These are phyloP conservation scores for Ophion ventricosus DNA, from an alignment of 2,888 invertebrate genomes.

Conservation along the genomic window DNA sequence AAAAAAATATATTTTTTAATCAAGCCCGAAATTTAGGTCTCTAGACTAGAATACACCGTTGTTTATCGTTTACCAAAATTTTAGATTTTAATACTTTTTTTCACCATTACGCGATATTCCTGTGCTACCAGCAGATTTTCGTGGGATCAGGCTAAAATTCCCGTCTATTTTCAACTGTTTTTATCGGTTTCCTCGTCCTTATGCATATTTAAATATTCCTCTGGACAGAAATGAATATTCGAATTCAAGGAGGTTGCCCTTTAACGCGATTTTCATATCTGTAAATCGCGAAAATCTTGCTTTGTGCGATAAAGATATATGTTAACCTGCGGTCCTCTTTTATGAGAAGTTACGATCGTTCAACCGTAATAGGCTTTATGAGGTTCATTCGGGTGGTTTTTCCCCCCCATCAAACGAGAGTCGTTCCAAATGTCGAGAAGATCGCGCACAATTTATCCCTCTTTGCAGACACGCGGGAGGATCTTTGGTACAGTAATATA, in stretches of 20 bases:
- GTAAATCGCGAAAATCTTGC: not conserved
- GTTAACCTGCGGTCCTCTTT: not conserved
- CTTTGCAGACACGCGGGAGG: conserved; percentile 25
- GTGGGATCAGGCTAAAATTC: not conserved
- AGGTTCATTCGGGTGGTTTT: not conserved
- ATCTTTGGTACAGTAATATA: conserved; percentile 38
- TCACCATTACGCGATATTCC: not conserved
- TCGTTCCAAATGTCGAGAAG: conserved; percentile 27
- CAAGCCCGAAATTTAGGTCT: no score
- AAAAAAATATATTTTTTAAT: no score
- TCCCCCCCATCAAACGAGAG: not conserved
- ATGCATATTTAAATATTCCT: not conserved
- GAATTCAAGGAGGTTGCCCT: not conserved
- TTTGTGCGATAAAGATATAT: not conserved
- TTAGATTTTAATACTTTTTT: not conserved
- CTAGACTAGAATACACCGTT: no score
- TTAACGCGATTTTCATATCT: not conserved
- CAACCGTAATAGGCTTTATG: not conserved
- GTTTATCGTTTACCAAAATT: not conserved
- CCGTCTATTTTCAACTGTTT: not conserved
- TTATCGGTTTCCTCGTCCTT: not conserved
- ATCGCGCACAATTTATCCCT: conserved; percentile 24
- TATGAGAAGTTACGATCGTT: not conserved
- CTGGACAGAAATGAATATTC: not conserved
- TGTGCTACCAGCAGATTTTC: not conserved